A percentile compares a stretch with the other conserved stretches of the same genome.
Conservation (phyloP, 2,113 vertebrate species). For the Dasyprocta punctata region DNA sequence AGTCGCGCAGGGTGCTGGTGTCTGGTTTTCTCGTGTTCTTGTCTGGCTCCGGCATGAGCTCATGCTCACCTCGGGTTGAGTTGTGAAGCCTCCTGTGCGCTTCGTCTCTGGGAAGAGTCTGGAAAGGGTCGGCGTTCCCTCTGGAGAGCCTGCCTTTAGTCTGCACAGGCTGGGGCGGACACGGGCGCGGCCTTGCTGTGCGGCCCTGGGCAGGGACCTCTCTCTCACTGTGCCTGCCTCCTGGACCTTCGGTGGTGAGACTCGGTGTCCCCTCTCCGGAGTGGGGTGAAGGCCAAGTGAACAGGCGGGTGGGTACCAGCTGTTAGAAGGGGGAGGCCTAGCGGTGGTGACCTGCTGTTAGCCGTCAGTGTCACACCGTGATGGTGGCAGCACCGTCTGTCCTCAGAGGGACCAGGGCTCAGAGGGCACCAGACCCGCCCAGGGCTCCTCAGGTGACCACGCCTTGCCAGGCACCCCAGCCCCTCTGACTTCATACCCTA, state of each 20-base stretch:
- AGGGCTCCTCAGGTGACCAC: accelerated
- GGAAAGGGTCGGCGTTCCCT: neutral
- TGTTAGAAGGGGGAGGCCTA: neutral
- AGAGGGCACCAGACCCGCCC: too few relatives aligned
- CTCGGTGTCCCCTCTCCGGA: too few relatives aligned
- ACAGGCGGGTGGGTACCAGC: neutral
- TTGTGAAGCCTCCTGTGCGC: neutral
- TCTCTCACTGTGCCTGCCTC: neutral
- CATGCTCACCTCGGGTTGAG: neutral
- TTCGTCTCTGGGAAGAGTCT: neutral
- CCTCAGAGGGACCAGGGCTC: too few relatives aligned
- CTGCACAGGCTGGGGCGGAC: too few relatives aligned
- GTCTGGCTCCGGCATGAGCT: neutral
- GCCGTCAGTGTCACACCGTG: accelerated
- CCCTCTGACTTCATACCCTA: neutral
- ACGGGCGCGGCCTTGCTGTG: neutral
- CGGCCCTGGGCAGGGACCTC: neutral
- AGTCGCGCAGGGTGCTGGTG: neutral
- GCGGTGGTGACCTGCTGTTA: neutral
- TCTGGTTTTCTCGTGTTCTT: neutral
- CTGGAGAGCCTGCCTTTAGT: neutral
- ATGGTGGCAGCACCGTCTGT: too few relatives aligned
- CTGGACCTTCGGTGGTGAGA: neutral
- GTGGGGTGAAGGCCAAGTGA: neutral
- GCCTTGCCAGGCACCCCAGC: too few relatives aligned